phyloP scores from a whole-genome alignment of 2,888 invertebrate genomes.

The Athrips mouffetella region DNA sequence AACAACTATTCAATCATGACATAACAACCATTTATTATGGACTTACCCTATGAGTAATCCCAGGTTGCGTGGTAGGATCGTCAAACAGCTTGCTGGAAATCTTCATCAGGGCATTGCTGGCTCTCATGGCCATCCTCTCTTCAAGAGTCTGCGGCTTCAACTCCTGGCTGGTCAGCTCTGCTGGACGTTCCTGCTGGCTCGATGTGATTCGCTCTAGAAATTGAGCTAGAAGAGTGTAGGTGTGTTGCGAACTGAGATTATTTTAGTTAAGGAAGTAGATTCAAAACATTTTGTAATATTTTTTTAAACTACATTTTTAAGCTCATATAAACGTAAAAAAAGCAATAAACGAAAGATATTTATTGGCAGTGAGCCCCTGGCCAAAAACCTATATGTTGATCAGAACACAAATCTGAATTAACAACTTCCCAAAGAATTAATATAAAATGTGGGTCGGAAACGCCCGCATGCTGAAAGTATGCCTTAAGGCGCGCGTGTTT shows the following conservation, averaged over 20 bases:
- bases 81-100: slow-evolving; percentile 61
- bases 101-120: slow-evolving; percentile 45
- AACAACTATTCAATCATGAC: no score
- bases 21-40: background rate
- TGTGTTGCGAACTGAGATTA: slow-evolving; percentile 83
- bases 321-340: no score
- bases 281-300: no score
- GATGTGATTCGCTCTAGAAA: slow-evolving; percentile 85
- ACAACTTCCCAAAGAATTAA: no score
- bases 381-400: no score
- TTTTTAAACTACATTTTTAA: no score
- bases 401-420: no score
- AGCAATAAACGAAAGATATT: no score
- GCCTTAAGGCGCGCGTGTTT: no score
- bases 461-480: no score
- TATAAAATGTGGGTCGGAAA: no score
- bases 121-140: slow-evolving; percentile 55
- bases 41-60: slow-evolving; percentile 65
- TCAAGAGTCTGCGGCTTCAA: slow-evolving; percentile 54
- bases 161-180: slow-evolving; percentile 47
- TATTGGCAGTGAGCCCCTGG: no score
- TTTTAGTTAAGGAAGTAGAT: background rate
- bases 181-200: slow-evolving; percentile 51
- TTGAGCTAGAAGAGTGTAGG: slow-evolving; percentile 86
- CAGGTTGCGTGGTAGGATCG: slow-evolving; percentile 55